phyloP scores from a whole-genome alignment of 64 coral and sea anemone species.

The Porites lutea region DNA sequence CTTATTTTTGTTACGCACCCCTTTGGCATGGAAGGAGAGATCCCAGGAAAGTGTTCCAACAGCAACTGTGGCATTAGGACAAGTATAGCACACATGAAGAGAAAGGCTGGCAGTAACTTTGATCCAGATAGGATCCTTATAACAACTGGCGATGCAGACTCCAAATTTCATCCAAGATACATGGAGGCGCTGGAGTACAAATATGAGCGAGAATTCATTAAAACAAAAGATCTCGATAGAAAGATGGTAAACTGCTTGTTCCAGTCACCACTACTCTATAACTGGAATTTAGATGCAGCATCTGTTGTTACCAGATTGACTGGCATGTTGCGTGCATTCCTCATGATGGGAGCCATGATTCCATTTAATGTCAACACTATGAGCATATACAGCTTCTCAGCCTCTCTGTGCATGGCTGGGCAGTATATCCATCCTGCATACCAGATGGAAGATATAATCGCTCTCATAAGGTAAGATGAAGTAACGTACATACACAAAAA shows the following conservation, averaged over 20 bases:
- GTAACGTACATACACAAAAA: no score
- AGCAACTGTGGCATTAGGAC: background rate
- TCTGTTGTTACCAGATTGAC: constrained; percentile 10
- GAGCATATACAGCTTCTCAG: constrained; percentile 2
- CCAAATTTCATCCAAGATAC: background rate
- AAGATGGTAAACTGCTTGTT: background rate
- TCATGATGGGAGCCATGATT: constrained; percentile 4
- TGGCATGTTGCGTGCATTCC: background rate
- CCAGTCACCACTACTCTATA: constrained; percentile 22
- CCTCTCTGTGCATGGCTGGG: background rate
- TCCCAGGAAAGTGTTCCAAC: constrained; percentile 23
- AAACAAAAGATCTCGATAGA: no score
- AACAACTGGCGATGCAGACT: constrained; percentile 11
- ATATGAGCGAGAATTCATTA: background rate
- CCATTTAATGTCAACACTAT: constrained; percentile 26
- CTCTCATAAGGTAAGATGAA: background rate
- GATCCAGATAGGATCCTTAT: constrained; percentile 5
- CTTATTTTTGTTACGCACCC: background rate
- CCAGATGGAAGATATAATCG: constrained; percentile 39
- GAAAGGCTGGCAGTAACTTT: background rate
- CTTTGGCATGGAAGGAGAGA: background rate
- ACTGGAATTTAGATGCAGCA: constrained; percentile 14
- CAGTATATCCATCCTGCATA: background rate
- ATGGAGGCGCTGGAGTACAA: background rate
- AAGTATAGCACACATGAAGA: background rate